Evolutionary conservation across 2,888 invertebrate species (phyloP).

Genomic region (Drosophila engyochracea): DNA sequence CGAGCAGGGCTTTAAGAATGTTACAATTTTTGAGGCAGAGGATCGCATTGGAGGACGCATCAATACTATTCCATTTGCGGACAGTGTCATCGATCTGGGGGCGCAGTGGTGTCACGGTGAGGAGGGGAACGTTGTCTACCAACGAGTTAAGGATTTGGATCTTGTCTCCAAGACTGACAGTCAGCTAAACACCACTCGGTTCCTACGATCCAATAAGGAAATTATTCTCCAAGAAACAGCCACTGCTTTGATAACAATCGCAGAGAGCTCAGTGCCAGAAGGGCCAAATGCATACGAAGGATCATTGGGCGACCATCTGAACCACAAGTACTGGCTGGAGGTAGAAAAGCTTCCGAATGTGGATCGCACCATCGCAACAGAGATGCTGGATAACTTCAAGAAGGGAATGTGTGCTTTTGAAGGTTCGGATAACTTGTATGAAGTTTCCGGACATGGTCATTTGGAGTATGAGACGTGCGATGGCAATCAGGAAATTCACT

Average conservation of each 20-base stretch:
- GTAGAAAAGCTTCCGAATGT: conserved; percentile 64
- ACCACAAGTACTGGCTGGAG: conserved; percentile 69
- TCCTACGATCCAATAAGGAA: conserved; percentile 83
- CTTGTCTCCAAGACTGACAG: conserved; percentile 71
- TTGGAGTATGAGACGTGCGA: conserved; percentile 88
- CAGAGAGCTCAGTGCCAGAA: conserved; percentile 10
- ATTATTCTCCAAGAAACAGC: conserved; percentile 78
- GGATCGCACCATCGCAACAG: conserved; percentile 84
- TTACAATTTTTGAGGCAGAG: conserved; percentile 88
- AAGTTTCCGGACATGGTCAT: conserved; percentile 88
- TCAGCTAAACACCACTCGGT: conserved; percentile 58
- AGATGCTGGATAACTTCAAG: conserved; percentile 88
- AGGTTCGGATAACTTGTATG: conserved; percentile 88
- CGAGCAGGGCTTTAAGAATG: conserved; percentile 84
- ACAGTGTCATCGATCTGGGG: conserved; percentile 89
- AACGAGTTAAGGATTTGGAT: conserved; percentile 85
- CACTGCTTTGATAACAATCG: conserved; percentile 30
- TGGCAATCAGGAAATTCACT: conserved; percentile 90
- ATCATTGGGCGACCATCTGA: conserved; percentile 80
- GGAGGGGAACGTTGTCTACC: conserved; percentile 87
- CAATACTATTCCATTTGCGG: conserved; percentile 86
- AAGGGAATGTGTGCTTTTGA: conserved; percentile 85
- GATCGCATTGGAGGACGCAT: conserved; percentile 89
- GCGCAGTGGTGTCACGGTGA: conserved; percentile 91
- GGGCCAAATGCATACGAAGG: conserved; percentile 58